Evolutionary conservation across 1,140 invertebrate genomes (phyloP), one percentile per base, ranked within the genome.

Genomic region (Euglossa dilemma): DNA sequence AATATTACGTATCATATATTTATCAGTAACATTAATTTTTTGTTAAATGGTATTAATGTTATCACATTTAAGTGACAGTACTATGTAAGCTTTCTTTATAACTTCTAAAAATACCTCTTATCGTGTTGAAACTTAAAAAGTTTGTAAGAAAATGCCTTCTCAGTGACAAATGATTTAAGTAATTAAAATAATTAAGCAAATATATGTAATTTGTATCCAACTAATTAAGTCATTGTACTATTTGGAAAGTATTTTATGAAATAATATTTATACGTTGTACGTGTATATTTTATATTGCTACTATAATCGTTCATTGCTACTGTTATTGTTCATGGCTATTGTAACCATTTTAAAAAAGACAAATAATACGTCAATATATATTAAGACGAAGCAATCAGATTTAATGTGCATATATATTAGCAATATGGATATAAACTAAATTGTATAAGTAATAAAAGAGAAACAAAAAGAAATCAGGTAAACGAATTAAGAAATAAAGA

Each of bases 381-480:
- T 43, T 18, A 28, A 23, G 28, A 47, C 6, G 47, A 71, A 71
- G 43, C 45, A 59, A 79, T 71, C 45, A 61, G 54, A 50, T 47
- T 79, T 71, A n/a, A 54, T 43, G 18, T 50, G 20, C 16, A 14
- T 67, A 70, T 52, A 57, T 9, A 47, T 56, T 23, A 25, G 28
- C 28, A 56, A 78, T 12, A 47, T 18, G 9, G 9, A 18, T 8
- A 50, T 59, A 50, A 77, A 36, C 20, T 70, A 71, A 12, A 47
- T 59, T 47, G 8, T 20, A 71, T 79, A 70, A 47, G 7, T 52
- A 72, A 85, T 43, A n/a, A 63, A 8, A 23, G 25, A 50, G 16
- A 12, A 25, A n/a, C 16, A 18, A 71, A n/a, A 76, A 63, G 59
- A 84, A 47, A 43, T 85, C 63, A 76, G 16, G 45, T 80, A 52